Evolutionary conservation across 1,140 invertebrate species (phyloP).

Genomic region (Drosophila lacteicornis): DNA sequence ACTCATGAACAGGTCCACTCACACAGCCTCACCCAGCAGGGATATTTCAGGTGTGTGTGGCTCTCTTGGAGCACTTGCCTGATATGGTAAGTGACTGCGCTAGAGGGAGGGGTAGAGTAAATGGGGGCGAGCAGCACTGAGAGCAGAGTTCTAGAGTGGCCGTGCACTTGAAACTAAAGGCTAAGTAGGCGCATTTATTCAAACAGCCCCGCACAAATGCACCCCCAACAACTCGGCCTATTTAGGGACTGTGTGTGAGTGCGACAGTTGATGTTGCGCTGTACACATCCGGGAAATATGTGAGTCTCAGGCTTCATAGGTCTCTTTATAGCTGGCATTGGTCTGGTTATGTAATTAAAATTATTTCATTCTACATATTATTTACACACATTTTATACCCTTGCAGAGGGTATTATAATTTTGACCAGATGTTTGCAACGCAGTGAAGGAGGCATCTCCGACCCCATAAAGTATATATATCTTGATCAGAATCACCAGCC

Average conservation of each 20-base stretch:
- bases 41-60: conserved; percentile 19
- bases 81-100: conserved; percentile 31
- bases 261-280: background rate
- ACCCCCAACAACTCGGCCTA: conserved; percentile 47
- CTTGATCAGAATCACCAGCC: too few species aligned
- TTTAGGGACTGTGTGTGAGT: conserved; percentile 32
- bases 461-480: too few species aligned
- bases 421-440: too few species aligned
- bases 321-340: conserved; percentile 21
- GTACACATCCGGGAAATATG: conserved; percentile 49
- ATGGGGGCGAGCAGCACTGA: background rate
- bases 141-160: conserved; percentile 28
- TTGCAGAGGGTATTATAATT: too few species aligned
- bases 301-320: conserved; percentile 45
- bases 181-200: conserved; percentile 54
- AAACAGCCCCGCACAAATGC: conserved; percentile 43
- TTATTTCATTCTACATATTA: conserved; percentile 35
- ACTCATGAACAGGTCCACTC: conserved; percentile 47
- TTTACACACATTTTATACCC: background rate
- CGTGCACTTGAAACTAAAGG: conserved; percentile 57
- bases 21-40: conserved; percentile 35
- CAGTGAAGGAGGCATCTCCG: too few species aligned
- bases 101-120: background rate
- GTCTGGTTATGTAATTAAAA: conserved; percentile 46
- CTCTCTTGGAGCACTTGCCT: conserved; percentile 48